phyloP scores from a whole-genome alignment of 2,113 vertebrate genomes.

The Verasper variegatus region DNA sequence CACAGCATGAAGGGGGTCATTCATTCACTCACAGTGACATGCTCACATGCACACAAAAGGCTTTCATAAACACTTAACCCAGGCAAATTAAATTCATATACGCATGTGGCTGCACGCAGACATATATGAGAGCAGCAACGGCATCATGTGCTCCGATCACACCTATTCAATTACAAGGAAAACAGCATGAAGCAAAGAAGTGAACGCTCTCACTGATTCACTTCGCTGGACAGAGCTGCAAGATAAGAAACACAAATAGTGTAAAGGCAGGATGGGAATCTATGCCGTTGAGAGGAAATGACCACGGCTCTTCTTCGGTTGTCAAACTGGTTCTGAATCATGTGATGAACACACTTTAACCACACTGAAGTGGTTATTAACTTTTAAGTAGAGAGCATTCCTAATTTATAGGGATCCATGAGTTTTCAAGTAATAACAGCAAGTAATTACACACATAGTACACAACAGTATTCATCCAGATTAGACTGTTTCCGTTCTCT shows the following conservation, averaged over 20 bases:
- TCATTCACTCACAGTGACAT: conserved; percentile 35
- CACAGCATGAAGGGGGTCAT: conserved; percentile 22
- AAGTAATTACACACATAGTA: background rate
- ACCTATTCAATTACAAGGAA: conserved; percentile 55
- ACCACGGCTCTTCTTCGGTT: background rate
- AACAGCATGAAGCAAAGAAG: conserved; percentile 24
- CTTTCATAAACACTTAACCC: conserved; percentile 20
- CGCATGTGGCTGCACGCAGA: background rate
- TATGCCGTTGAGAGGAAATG: background rate
- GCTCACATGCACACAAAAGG: conserved; percentile 41
- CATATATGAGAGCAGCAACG: conserved; percentile 7
- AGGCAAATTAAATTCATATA: conserved; percentile 18
- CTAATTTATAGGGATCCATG: background rate
- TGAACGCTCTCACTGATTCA: background rate
- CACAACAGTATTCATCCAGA: conserved; percentile 2
- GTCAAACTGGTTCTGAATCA: conserved; percentile 3
- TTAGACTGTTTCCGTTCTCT: background rate
- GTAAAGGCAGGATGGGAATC: conserved; percentile 23
- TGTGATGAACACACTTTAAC: background rate
- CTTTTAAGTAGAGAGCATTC: background rate
- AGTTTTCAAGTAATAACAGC: too few relatives aligned
- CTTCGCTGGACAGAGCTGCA: conserved; percentile 6
- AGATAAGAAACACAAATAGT: background rate
- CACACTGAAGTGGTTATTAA: background rate
- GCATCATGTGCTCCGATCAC: conserved; percentile 64